These are phyloP conservation scores for Oenanthe oenanthe DNA, from an alignment of 2,113 vertebrate species.

Conservation along the genomic window DNA sequence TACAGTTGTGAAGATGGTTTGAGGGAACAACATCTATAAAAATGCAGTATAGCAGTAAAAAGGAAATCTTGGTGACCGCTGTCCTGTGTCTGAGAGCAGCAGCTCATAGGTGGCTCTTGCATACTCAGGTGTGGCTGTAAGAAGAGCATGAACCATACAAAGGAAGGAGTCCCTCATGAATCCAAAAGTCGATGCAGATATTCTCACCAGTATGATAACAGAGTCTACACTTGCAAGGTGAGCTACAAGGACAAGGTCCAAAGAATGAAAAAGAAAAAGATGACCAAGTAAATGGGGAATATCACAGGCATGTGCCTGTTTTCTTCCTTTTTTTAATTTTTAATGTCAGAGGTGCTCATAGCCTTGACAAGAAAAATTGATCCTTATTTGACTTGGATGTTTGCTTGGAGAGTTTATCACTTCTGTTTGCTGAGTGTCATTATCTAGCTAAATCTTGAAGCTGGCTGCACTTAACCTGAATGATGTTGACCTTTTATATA, in stretches of 20 bases:
- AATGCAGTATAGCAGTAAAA: neutral
- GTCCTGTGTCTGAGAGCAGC: neutral
- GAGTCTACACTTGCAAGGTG: conserved; percentile 97
- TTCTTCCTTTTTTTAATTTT: neutral
- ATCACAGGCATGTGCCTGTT: neutral
- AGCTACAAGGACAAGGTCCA: neutral
- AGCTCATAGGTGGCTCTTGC: conserved; percentile 22
- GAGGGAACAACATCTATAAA: neutral
- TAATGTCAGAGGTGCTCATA: neutral
- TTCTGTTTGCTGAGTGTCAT: neutral
- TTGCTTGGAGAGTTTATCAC: neutral
- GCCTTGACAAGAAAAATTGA: neutral
- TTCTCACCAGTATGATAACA: conserved; percentile 93
- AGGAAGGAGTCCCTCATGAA: conserved; percentile 90
- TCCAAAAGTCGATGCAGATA: conserved; percentile 94
- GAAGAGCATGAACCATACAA: conserved; percentile 97
- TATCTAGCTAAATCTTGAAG: neutral
- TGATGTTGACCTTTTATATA: neutral
- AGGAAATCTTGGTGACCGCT: neutral
- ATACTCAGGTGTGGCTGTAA: conserved; percentile 88
- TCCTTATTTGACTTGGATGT: neutral
- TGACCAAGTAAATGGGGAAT: neutral
- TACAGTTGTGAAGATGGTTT: neutral
- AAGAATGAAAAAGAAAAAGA: neutral
- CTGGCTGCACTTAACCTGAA: neutral